Base-by-base conservation (phyloP, 2,113 vertebrate genomes). In the Thalassoma bifasciatum region DNA sequence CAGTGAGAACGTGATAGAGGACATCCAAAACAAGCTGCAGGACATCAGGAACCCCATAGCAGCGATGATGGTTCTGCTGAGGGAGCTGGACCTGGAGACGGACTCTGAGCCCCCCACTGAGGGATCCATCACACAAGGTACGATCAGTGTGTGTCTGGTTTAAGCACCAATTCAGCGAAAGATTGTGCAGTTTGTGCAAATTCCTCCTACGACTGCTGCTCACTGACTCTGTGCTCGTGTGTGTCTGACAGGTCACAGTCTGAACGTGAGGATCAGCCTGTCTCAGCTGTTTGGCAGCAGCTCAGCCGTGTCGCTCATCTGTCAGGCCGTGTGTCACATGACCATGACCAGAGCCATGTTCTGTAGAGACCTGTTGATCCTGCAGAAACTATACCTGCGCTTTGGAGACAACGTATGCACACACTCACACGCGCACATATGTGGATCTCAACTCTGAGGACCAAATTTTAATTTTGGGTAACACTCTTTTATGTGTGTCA, bases 51-150 rank as follows among this genome's bases (percentile, higher is more conserved):
- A 96, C 87, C 97, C 96, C 0, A 56, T 88, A 65, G 92, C 93
- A 0, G 95, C 96, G 70, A 97, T 99, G 46, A 94, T 91, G 0
- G 83, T 93, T 19, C 93, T 99, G 42, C 91, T 97, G 70, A 92
- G 95, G 23, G 97, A 99, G 71, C 94, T 99, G 95, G 97, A 99
- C 91, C 96, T 98, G 0, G 98, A 99, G 91, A 94, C 94, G 0
- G 96, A 97, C 0, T 8, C 92, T 0, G 97, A 98, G 44, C 72
- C 92, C 19, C 94, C 94, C 19, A 92, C 72, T 34, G 95, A 96
- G 6, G 88, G 85, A 67, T 86, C 79, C 3, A 50, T 92, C 5
- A 44, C 57, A 10, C 73, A 90, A 74, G 94, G 96, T 96, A 81
- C n/a, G 30, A 30, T 30, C 30, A 4, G 30, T 30, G 30, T 30